These are phyloP conservation scores for Gari tellinella DNA, from an alignment of 2,888 invertebrate genomes.

Conservation along the genomic window DNA sequence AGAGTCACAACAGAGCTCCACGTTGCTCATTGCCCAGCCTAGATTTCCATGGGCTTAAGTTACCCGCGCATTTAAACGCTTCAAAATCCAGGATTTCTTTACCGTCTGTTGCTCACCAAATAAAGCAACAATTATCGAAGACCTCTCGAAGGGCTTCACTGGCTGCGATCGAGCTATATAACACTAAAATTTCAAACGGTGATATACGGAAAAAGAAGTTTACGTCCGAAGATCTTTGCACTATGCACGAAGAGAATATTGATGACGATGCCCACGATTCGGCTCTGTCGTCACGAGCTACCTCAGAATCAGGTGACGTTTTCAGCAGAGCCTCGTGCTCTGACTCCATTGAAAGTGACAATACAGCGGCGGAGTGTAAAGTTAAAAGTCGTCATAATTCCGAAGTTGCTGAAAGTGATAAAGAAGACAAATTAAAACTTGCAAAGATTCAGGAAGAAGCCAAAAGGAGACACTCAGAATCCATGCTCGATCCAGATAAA, in stretches of 20 bases:
- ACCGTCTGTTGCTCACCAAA: slow-evolving; percentile 44
- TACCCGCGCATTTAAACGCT: slow-evolving; percentile 24
- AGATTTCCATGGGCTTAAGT: slow-evolving; percentile 53
- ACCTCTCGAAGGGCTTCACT: slow-evolving; percentile 38
- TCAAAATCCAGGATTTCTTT: slow-evolving; percentile 42
- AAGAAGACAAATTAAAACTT: slow-evolving; percentile 36
- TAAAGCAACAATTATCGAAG: slow-evolving; percentile 55
- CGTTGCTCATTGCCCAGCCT: slow-evolving; percentile 52
- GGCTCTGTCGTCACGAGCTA: slow-evolving; percentile 44
- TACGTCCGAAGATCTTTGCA: slow-evolving; percentile 42
- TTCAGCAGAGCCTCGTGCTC: slow-evolving; percentile 38
- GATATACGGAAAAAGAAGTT: slow-evolving; percentile 44
- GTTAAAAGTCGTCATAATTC: slow-evolving; percentile 25
- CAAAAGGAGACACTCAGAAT: slow-evolving; percentile 50
- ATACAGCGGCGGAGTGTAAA: slow-evolving; percentile 7
- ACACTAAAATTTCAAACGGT: slow-evolving; percentile 36
- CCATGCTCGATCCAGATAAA: slow-evolving; percentile 26
- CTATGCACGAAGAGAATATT: slow-evolving; percentile 55
- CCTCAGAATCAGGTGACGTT: slow-evolving; percentile 50
- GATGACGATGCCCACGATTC: slow-evolving; percentile 41
- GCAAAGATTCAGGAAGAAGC: slow-evolving; percentile 43
- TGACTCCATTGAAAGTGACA: slow-evolving; percentile 38
- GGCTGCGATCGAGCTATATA: slow-evolving; percentile 36
- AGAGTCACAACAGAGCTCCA: slow-evolving; percentile 32
- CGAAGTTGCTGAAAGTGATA: slow-evolving; percentile 29